Percentiles rank a stretch among this genome's conserved stretches.
Evolutionary conservation across 37 sponge, comb jelly and placozoan genomes (phyloP).

Genomic region (Ianthella basta): DNA sequence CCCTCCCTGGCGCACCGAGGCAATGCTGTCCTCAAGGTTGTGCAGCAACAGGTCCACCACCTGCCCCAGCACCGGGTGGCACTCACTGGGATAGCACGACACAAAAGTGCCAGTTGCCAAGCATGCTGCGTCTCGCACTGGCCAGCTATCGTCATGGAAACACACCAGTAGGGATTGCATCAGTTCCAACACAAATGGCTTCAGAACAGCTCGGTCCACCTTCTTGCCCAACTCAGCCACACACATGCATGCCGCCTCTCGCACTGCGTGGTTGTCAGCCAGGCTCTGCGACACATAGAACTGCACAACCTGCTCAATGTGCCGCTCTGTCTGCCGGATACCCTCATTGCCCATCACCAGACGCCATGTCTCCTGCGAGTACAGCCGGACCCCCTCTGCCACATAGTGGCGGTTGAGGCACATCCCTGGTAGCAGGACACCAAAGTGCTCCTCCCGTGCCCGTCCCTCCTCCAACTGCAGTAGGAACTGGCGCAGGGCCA

Average conservation of each 20-base stretch:
- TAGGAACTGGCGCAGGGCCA: constrained; percentile 86
- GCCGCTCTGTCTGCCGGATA: constrained; percentile 65
- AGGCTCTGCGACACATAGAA: constrained; percentile 83
- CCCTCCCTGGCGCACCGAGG: constrained; percentile 93
- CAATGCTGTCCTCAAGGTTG: constrained; percentile 92
- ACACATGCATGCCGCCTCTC: constrained; percentile 95
- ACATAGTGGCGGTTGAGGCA: constrained; percentile 98
- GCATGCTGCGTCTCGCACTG: constrained; percentile 97
- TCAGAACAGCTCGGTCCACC: constrained; percentile 49
- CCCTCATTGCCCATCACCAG: constrained; percentile 72
- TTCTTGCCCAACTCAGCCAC: constrained; percentile 96
- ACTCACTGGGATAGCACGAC: constrained; percentile 82
- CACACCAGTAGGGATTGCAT: constrained; percentile 73
- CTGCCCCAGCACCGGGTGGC: constrained; percentile 52
- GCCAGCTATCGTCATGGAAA: constrained; percentile 98
- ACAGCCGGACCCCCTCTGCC: constrained; percentile 92
- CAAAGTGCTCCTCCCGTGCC: constrained; percentile 40
- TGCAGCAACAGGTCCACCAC: constrained; percentile 75
- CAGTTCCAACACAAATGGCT: constrained; percentile 59
- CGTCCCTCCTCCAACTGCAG: constrained; percentile 23
- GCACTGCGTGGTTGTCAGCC: constrained; percentile 92
- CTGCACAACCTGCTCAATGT: constrained; percentile 66
- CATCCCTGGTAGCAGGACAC: constrained; percentile 81
- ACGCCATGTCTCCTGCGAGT: constrained; percentile 95
- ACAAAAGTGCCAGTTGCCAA: constrained; percentile 95